A percentile compares a stretch with the other conserved stretches of the same genome.
Conservation (phyloP, 2,113 vertebrate genomes). For the Sporophila hypoxantha region DNA sequence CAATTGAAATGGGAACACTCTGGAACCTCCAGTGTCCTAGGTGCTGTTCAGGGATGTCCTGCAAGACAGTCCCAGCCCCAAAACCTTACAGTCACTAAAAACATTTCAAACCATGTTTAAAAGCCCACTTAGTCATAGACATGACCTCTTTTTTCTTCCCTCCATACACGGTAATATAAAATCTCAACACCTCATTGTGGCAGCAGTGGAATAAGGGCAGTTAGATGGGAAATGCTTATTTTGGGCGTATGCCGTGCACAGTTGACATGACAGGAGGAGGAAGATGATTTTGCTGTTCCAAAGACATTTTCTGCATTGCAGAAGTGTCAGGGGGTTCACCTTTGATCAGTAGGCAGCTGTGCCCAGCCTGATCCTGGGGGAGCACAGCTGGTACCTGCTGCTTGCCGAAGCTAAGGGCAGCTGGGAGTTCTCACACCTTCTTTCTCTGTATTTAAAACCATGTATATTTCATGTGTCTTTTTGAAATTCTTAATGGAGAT, state of each 20-base stretch:
- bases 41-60: neutral
- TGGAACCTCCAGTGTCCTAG: neutral
- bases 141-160: neutral
- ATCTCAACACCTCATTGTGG: neutral
- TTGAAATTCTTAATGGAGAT: neutral
- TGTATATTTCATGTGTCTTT: neutral
- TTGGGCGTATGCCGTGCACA: accelerated
- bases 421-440: neutral
- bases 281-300: neutral
- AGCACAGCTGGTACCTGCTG: neutral
- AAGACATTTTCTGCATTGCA: neutral
- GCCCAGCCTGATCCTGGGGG: neutral
- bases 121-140: neutral
- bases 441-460: neutral
- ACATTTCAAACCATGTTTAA: neutral
- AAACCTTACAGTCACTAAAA: neutral
- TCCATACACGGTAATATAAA: neutral
- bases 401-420: neutral
- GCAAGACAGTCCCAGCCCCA: neutral
- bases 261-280: neutral
- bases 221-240: neutral
- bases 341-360: accelerated
- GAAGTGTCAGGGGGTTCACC: neutral
- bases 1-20: neutral
- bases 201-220: neutral